Percentiles rank a stretch among this genome's conserved stretches.
Evolutionary conservation across 1,140 invertebrate genomes (phyloP).

Genomic region (Asobara japonica): DNA sequence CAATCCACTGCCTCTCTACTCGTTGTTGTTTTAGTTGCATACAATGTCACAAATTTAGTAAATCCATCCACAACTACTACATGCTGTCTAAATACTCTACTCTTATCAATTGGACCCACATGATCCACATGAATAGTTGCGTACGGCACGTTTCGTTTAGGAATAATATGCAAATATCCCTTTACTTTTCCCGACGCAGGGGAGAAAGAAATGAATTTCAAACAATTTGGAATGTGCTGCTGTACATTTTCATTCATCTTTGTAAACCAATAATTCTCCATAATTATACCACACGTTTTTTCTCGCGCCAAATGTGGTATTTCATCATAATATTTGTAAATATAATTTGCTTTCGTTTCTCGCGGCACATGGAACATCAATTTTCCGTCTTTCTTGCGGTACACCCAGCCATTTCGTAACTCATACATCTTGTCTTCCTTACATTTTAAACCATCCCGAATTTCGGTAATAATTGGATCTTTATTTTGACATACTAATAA

Average conservation of each 20-base stretch:
- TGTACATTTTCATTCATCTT: constrained; percentile 33
- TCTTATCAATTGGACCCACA: constrained; percentile 42
- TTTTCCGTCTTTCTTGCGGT: constrained; percentile 30
- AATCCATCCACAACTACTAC: constrained; percentile 40
- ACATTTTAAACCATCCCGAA: constrained; percentile 15
- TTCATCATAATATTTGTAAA: no score
- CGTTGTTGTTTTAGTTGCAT: constrained; percentile 31
- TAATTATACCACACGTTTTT: constrained; percentile 13
- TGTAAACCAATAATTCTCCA: no score
- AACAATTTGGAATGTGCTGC: constrained; percentile 35
- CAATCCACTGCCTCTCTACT: constrained; percentile 33
- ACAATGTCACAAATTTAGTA: constrained; percentile 42
- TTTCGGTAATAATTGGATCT: constrained; percentile 32
- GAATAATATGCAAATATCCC: constrained; percentile 29
- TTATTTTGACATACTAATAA: constrained; percentile 33
- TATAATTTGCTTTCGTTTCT: constrained; percentile 35
- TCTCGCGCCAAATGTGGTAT: constrained; percentile 41
- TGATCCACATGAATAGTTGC: no score
- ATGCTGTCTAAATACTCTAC: constrained; percentile 40
- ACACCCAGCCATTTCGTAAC: constrained; percentile 39
- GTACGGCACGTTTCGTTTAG: constrained; percentile 41
- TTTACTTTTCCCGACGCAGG: constrained; percentile 18
- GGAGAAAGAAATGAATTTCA: constrained; percentile 40
- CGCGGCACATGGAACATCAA: constrained; percentile 43
- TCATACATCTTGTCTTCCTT: constrained; percentile 29